These are phyloP conservation scores for Psammodynastes pulverulentus DNA, from an alignment of 2,113 vertebrate species.

Conservation along the genomic window DNA sequence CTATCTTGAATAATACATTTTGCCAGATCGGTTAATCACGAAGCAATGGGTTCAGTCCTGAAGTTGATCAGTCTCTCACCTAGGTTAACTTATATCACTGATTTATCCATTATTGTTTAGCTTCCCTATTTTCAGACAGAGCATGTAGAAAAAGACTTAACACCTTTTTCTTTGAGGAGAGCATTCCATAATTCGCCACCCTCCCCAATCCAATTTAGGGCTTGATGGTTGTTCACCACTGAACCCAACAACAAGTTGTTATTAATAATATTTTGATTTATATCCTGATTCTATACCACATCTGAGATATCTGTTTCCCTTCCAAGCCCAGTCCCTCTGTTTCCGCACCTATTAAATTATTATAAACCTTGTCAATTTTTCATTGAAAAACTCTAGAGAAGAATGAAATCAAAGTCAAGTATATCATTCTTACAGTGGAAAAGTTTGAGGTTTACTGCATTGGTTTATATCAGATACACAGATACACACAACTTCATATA, in stretches of 20 bases:
- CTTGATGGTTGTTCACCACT: not conserved
- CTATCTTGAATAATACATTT: not conserved
- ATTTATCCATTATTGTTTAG: not conserved
- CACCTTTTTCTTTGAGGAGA: not conserved
- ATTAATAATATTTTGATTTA: not conserved
- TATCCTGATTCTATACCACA: not conserved
- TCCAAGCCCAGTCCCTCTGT: not conserved
- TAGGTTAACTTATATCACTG: not conserved
- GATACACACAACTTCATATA: not conserved
- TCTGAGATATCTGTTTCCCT: not conserved
- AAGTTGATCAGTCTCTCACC: not conserved
- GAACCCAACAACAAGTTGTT: not conserved
- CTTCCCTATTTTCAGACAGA: not conserved
- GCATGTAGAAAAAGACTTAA: not conserved
- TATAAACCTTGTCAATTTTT: not conserved
- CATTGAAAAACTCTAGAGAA: not conserved
- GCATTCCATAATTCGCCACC: not conserved
- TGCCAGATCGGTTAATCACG: not conserved
- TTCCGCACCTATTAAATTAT: not conserved
- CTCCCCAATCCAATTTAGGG: not conserved
- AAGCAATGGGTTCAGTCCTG: not conserved
- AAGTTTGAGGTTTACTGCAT: not conserved
- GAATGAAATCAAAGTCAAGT: not conserved
- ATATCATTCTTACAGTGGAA: not conserved
- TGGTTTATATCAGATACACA: not conserved